phyloP scores from a whole-genome alignment of 2,888 invertebrate species.

The Dasypogon diadema region DNA sequence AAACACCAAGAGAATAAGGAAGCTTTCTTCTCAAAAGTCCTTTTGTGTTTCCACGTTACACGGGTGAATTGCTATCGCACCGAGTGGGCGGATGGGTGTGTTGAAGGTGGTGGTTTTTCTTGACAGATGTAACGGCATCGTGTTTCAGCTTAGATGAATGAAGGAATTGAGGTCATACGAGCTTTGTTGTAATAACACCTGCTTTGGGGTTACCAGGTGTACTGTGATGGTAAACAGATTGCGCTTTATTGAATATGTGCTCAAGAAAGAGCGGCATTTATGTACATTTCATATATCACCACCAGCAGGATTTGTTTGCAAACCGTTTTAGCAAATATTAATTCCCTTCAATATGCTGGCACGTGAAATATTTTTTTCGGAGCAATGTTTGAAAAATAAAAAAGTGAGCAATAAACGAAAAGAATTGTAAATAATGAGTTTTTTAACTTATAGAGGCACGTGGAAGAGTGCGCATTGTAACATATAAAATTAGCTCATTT shows the following conservation, averaged over 20 bases:
- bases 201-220: conserved; percentile 23
- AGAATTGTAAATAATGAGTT: too few species aligned
- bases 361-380: too few species aligned
- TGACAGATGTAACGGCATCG: conserved; percentile 20
- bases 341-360: too few species aligned
- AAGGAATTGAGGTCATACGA: conserved; percentile 33
- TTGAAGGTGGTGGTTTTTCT: conserved; percentile 6
- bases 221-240: neutral
- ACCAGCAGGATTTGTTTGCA: too few species aligned
- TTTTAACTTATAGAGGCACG: too few species aligned
- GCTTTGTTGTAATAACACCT: conserved; percentile 37
- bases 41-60: conserved; percentile 4
- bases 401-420: too few species aligned
- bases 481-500: too few species aligned
- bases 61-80: neutral
- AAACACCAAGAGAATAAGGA: neutral
- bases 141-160: conserved; percentile 16
- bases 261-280: too few species aligned
- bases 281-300: too few species aligned
- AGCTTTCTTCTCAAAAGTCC: conserved; percentile 9
- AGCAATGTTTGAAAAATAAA: too few species aligned
- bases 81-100: neutral
- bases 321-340: too few species aligned
- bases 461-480: too few species aligned
- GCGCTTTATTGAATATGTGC: neutral